A percentile compares a stretch with the other conserved stretches of the same genome.
Conservation (phyloP, 2,113 vertebrate species). For the Speoplatyrhinus poulsoni region DNA sequence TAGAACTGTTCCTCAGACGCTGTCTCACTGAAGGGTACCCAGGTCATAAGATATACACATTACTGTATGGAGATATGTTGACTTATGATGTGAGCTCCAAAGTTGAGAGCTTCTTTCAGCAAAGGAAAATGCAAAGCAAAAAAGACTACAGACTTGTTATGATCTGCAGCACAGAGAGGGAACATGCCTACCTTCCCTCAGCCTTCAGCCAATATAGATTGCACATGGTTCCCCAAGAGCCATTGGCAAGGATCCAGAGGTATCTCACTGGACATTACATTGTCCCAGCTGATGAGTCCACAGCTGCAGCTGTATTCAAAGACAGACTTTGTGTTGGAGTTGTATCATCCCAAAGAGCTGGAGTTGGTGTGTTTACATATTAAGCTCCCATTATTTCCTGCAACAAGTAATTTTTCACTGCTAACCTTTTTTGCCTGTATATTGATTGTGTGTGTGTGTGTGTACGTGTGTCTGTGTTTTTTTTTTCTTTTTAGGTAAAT, state of each 20-base stretch:
- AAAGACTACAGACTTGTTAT: conserved; percentile 82
- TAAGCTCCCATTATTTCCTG: not conserved
- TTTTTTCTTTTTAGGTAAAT: conserved; percentile 82
- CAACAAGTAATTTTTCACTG: not conserved
- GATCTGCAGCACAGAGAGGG: conserved; percentile 84
- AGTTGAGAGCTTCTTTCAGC: conserved; percentile 83
- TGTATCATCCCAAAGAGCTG: conserved; percentile 86
- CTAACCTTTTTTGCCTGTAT: not conserved
- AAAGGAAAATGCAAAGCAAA: conserved; percentile 65
- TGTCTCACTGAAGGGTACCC: conserved; percentile 76
- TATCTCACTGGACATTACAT: conserved; percentile 84
- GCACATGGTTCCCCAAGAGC: conserved; percentile 81
- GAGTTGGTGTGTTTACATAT: conserved; percentile 83
- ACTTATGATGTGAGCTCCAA: conserved; percentile 86
- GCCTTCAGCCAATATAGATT: conserved; percentile 88
- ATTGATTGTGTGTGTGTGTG: not conserved
- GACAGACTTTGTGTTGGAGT: conserved; percentile 82
- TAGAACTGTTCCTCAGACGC: conserved; percentile 86
- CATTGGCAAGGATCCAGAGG: conserved; percentile 63
- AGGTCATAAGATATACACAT: conserved; percentile 81
- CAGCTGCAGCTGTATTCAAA: conserved; percentile 83
- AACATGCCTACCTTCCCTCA: conserved; percentile 88
- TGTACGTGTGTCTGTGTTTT: not conserved
- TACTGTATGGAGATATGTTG: conserved; percentile 87
- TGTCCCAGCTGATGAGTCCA: conserved; percentile 54